Base-by-base conservation (phyloP, 2,797 vertebrate species). In the Spea hammondii region DNA sequence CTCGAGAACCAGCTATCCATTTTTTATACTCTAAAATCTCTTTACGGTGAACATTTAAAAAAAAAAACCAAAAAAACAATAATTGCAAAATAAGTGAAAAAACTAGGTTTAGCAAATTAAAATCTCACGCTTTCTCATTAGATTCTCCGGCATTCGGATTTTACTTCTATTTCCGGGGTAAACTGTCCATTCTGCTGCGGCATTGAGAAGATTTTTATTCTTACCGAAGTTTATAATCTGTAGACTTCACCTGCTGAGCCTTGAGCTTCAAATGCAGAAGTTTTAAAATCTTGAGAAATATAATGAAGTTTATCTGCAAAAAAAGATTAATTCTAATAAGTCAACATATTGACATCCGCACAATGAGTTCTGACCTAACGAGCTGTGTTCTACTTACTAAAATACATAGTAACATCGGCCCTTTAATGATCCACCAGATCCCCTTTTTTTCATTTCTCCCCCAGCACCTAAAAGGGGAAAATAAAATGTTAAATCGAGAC, bases 191-290 rank as follows among this genome's bases (percentile, higher is more conserved):
- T 32, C 32, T 32, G 32, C 32, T 32, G 32, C 32, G 32, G 32
- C 32, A 2, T 32, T 32, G 32, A 32, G 32, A 32, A 32, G 32
- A 32, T 32, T 3, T 32, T 32, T 32, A 32, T 32, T 32, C 87
- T 70, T 88, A 99, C 97, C 97, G 97, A 94, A 96, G 96, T 89
- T 95, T 96, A 88, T 99, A 99, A 87, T 99, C 95, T 6, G 93
- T 94, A 78, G 96, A 98, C 83, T 91, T 95, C 89, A 94, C 90
- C 86, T 96, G 95, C 84, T 97, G 94, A 50, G 97, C 97, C 89
- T 95, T 97, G 72, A 99, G 91, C 85, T 99, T 99, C 72, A 96
- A 97, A 82, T 96, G 90, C 79, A 99, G 85, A 87, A 98, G 91
- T 88, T 92, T 94, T 84, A 99, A 90, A 49, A 99, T 96, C 89